A percentile compares a stretch with the other conserved stretches of the same genome.
phyloP scores from a whole-genome alignment of 2,797 vertebrate genomes.

The Pseudochirops cupreus region DNA sequence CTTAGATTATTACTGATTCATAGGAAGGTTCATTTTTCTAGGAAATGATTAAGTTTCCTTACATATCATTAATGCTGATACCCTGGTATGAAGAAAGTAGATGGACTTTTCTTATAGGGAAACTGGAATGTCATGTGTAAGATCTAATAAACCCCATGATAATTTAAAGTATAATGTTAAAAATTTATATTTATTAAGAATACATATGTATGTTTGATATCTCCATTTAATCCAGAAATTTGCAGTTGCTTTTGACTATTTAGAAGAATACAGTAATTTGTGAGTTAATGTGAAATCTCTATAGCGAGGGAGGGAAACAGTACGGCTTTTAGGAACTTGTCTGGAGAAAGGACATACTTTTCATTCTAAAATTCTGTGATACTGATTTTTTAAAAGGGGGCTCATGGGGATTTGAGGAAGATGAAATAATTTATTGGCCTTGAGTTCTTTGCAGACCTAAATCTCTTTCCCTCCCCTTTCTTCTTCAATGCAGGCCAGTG shows the following conservation, averaged over 20 bases:
- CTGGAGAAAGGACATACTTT: accelerated
- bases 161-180: background rate
- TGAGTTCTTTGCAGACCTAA: background rate
- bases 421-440: background rate
- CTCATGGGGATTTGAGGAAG: background rate
- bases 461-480: accelerated
- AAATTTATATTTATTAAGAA: background rate
- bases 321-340: background rate
- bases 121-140: background rate
- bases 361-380: background rate
- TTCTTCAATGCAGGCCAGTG: slow-evolving; percentile 88
- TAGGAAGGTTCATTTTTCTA: background rate
- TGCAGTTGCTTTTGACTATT: background rate
- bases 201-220: background rate
- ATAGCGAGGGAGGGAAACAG: background rate
- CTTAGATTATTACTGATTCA: background rate
- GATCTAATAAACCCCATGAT: background rate
- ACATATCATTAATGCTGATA: background rate
- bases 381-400: background rate
- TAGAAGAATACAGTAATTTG: background rate
- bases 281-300: background rate
- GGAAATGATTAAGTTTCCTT: background rate
- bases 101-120: background rate
- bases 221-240: background rate
- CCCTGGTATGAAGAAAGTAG: background rate